phyloP scores from a whole-genome alignment of 2,888 invertebrate genomes.

The Steinernema carpocapsae region DNA sequence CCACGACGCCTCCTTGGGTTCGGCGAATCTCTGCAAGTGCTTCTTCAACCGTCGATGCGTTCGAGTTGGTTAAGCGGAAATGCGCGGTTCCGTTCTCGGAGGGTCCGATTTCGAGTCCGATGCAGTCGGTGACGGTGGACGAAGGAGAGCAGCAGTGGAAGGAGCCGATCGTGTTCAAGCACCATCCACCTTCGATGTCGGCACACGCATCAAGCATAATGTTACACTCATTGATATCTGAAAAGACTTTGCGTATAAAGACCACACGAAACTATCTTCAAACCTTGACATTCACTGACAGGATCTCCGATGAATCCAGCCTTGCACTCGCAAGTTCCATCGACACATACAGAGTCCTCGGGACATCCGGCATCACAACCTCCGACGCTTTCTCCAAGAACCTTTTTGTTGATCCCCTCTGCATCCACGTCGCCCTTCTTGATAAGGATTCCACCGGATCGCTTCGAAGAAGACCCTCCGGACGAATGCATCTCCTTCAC shows the following conservation, averaged over 20 bases:
- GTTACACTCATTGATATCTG: constrained; percentile 60
- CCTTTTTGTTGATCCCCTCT: constrained; percentile 30
- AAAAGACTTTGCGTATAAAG: neutral
- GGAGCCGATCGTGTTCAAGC: constrained; percentile 64
- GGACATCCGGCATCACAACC: constrained; percentile 48
- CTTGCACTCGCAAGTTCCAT: constrained; percentile 57
- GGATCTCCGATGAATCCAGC: constrained; percentile 61
- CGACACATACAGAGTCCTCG: constrained; percentile 57
- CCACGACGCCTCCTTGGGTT: neutral
- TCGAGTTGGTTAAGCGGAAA: neutral
- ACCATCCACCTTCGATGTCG: constrained; percentile 55
- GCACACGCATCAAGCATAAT: constrained; percentile 47
- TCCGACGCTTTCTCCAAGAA: neutral
- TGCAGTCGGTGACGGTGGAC: constrained; percentile 47
- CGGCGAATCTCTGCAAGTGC: neutral
- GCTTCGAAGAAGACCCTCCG: neutral
- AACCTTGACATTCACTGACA: constrained; percentile 53
- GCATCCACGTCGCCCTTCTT: constrained; percentile 40
- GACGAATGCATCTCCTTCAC: neutral
- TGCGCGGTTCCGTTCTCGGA: neutral
- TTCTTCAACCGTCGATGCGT: neutral
- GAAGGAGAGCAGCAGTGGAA: constrained; percentile 65
- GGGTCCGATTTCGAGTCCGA: constrained; percentile 41
- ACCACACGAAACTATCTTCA: neutral
- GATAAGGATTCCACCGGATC: neutral